Evolutionary conservation across 2,797 vertebrate genomes (phyloP).

Genomic region (Phataginus tricuspis): DNA sequence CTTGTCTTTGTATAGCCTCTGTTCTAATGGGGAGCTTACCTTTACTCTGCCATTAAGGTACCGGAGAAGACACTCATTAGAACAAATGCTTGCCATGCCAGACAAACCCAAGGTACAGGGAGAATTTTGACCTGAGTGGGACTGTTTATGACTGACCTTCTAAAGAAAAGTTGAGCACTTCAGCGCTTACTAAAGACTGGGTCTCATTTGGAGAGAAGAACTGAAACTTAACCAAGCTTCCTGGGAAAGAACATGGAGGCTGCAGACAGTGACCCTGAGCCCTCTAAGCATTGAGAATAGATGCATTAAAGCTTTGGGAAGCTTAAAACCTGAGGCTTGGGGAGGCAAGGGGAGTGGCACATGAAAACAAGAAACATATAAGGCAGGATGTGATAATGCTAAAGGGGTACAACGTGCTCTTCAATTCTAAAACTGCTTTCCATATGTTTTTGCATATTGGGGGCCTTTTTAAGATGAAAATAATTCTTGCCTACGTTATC

Average conservation of each 20-base stretch:
- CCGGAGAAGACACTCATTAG: not conserved
- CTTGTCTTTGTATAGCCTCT: not conserved
- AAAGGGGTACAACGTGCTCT: not conserved
- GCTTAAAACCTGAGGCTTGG: not conserved
- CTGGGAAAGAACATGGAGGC: not conserved
- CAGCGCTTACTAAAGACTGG: not conserved
- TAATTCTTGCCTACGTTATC: not conserved
- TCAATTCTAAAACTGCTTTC: not conserved
- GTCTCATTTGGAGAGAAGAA: not conserved
- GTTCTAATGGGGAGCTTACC: accelerated
- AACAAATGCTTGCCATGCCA: not conserved
- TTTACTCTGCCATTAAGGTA: not conserved
- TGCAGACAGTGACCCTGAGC: not conserved
- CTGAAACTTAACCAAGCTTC: not conserved
- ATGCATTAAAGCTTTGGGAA: not conserved
- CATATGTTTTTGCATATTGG: not conserved
- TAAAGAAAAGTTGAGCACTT: not conserved
- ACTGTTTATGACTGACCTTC: not conserved
- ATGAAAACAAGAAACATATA: not conserved
- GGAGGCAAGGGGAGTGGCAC: not conserved
- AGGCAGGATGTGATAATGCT: not conserved
- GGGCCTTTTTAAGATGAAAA: not conserved
- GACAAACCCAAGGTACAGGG: not conserved
- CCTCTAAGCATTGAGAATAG: not conserved
- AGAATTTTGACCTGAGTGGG: not conserved